Conservation (phyloP, 2,888 invertebrate species). For the Epinotia bilunana region DNA sequence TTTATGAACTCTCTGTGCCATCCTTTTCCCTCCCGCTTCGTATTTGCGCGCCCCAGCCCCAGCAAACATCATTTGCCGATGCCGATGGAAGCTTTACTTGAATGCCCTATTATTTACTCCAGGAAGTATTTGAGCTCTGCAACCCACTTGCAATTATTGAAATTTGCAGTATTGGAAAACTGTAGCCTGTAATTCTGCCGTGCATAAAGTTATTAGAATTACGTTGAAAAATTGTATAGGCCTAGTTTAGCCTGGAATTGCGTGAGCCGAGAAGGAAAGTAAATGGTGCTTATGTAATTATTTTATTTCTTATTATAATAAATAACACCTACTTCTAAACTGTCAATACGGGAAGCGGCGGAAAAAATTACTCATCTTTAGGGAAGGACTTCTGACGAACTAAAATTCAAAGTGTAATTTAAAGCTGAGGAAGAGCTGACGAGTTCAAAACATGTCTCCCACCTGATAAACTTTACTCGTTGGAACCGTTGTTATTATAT, state of each 20-base stretch:
- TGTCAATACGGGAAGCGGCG: too few species aligned
- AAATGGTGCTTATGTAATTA: background rate
- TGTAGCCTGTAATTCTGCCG: constrained; percentile 11
- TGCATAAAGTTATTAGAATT: background rate
- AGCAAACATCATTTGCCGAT: constrained; percentile 43
- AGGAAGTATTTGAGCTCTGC: constrained; percentile 33
- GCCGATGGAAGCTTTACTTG: constrained; percentile 38
- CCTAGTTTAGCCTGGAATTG: background rate
- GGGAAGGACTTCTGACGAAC: too few species aligned
- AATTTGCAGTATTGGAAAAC: constrained; percentile 41
- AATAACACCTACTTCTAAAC: too few species aligned
- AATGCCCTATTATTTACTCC: constrained; percentile 42
- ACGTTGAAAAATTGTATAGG: background rate
- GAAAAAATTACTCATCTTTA: too few species aligned
- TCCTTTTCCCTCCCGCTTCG: background rate
- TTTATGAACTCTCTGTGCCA: constrained; percentile 16
- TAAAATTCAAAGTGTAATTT: too few species aligned
- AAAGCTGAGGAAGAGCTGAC: background rate
- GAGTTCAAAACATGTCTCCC: too few species aligned
- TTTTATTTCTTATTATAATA: background rate
- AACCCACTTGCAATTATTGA: constrained; percentile 37
- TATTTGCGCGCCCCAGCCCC: constrained; percentile 31
- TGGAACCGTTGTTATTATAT: too few species aligned
- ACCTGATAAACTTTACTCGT: too few species aligned
- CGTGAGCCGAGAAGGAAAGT: background rate